A percentile compares a stretch with the other conserved stretches of the same genome.
phyloP scores from a whole-genome alignment of 2,797 vertebrate genomes.

The Poeciliopsis paucimaculata region DNA sequence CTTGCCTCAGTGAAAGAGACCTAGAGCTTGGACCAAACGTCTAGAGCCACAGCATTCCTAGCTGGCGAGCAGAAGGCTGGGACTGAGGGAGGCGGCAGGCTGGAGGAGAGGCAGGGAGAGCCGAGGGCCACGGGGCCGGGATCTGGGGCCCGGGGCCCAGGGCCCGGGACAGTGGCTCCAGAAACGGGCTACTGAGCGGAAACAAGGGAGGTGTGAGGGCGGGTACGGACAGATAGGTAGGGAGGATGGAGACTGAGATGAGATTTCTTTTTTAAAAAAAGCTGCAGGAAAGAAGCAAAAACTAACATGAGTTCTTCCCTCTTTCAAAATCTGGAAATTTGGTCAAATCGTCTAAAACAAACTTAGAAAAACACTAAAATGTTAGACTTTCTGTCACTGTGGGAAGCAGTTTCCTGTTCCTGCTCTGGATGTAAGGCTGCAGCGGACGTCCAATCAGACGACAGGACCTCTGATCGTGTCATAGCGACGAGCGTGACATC shows the following conservation, averaged over 20 bases:
- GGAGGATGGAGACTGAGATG: constrained; percentile 15
- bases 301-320: too few relatives aligned
- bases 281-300: neutral
- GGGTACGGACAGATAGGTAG: constrained; percentile 30
- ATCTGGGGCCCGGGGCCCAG: constrained; percentile 58
- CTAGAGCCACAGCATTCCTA: constrained; percentile 97
- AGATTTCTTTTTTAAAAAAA: constrained; percentile 10
- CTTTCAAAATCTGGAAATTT: neutral
- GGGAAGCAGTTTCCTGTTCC: constrained; percentile 41
- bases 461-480: constrained; percentile 75
- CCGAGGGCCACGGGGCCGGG: neutral
- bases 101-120: constrained; percentile 56
- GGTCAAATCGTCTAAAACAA: neutral
- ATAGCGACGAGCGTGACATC: constrained; percentile 71
- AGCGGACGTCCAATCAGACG: constrained; percentile 69
- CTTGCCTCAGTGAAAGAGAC: constrained; percentile 97
- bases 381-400: neutral
- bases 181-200: constrained; percentile 27
- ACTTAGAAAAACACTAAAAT: constrained; percentile 3
- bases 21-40: constrained; percentile 98
- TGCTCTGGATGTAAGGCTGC: constrained; percentile 54
- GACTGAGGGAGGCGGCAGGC: constrained; percentile 80
- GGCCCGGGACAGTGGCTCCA: constrained; percentile 59
- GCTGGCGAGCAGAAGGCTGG: constrained; percentile 85
- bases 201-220: constrained; percentile 14